Conservation (phyloP, 2,888 invertebrate genomes). For the Lithophane ornitopus region DNA sequence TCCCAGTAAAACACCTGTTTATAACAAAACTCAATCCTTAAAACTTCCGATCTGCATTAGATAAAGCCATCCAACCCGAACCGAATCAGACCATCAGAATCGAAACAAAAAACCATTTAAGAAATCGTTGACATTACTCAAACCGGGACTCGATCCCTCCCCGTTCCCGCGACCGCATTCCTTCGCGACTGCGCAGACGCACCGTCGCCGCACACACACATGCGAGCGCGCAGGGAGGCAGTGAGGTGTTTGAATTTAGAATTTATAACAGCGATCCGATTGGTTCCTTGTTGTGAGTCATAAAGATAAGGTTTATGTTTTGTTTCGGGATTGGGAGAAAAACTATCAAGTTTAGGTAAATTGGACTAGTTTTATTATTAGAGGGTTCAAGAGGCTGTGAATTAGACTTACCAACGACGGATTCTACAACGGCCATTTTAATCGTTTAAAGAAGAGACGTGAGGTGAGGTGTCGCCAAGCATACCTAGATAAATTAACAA, state of each 20-base stretch:
- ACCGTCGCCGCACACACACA: conserved; percentile 77
- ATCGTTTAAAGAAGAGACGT: not conserved
- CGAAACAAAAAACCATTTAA: conserved; percentile 65
- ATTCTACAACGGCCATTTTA: not conserved
- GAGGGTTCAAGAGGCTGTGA: not conserved
- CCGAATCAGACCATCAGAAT: conserved; percentile 54
- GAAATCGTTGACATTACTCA: conserved; percentile 66
- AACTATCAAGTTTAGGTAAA: conserved; percentile 24
- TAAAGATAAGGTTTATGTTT: conserved; percentile 57
- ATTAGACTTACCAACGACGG: not conserved
- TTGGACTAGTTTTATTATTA: conserved; percentile 1
- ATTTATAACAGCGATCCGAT: conserved; percentile 49
- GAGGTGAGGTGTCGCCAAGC: not conserved
- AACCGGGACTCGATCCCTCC: conserved; percentile 56
- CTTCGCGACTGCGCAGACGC: conserved; percentile 78
- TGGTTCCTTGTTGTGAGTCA: conserved; percentile 61
- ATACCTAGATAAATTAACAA: not conserved
- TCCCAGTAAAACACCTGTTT: conserved; percentile 22
- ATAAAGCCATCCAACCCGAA: conserved; percentile 59
- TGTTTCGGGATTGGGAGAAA: conserved; percentile 17
- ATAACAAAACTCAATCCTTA: conserved; percentile 24
- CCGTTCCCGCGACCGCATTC: conserved; percentile 77
- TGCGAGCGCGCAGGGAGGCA: conserved; percentile 41
- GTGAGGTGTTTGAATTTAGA: conserved; percentile 54
- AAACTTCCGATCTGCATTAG: conserved; percentile 33